These are phyloP conservation scores for Lepidurus packardi DNA, from an alignment of 1,140 invertebrate species.

Conservation along the genomic window DNA sequence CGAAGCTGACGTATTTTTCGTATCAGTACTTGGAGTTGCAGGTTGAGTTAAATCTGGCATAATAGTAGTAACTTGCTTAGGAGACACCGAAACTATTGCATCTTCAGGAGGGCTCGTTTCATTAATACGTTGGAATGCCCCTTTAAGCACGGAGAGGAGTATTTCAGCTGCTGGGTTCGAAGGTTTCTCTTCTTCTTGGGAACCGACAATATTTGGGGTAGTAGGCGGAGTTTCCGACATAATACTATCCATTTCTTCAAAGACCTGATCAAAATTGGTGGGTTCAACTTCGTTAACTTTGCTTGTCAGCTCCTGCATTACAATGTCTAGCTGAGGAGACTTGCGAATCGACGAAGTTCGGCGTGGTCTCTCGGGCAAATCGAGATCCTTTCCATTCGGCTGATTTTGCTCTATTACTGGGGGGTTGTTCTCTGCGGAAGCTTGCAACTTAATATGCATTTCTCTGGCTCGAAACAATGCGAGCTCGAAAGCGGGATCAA, in stretches of 20 bases:
- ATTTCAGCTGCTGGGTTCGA: not conserved
- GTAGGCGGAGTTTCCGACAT: not conserved
- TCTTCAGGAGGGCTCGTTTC: not conserved
- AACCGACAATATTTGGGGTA: not conserved
- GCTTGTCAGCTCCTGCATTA: not conserved
- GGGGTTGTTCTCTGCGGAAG: not conserved
- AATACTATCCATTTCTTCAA: not conserved
- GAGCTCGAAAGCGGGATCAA: not conserved
- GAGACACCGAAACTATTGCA: not conserved
- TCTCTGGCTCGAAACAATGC: not conserved
- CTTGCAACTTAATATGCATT: not conserved
- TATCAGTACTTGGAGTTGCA: not conserved
- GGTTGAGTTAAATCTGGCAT: not conserved
- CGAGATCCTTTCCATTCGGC: not conserved
- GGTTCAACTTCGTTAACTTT: constrained; percentile 7
- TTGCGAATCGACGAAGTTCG: not conserved
- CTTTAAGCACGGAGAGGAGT: not conserved
- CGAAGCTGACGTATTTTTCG: not conserved
- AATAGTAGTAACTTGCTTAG: not conserved
- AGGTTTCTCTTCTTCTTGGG: not conserved
- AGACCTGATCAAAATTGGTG: not conserved
- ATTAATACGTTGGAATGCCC: not conserved
- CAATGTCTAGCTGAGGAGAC: not conserved
- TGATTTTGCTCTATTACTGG: not conserved
- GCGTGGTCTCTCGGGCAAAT: not conserved